Evolutionary conservation across 2,888 invertebrate species (phyloP).

Genomic region (Heliconius erato): DNA sequence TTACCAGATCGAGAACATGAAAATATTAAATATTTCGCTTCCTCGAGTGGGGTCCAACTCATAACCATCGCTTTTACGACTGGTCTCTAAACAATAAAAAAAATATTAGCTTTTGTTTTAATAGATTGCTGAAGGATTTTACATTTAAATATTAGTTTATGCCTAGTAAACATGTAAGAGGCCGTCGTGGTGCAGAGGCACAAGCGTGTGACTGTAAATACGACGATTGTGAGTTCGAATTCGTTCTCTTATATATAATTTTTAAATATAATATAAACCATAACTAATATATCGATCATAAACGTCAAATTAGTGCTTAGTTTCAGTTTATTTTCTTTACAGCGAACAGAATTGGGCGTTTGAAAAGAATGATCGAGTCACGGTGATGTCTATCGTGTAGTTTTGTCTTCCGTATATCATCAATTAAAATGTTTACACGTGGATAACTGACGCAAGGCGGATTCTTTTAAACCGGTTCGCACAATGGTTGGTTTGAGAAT

Average conservation of each 20-base stretch:
- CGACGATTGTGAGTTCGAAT: no score
- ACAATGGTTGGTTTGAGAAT: constrained; percentile 78
- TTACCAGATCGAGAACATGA: no score
- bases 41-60: no score
- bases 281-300: constrained; percentile 28
- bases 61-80: no score
- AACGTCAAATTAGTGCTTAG: constrained; percentile 27
- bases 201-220: no score
- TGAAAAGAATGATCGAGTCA: constrained; percentile 64
- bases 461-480: constrained; percentile 78
- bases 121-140: no score
- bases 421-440: constrained; percentile 85
- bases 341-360: constrained; percentile 56
- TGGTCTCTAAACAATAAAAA: no score
- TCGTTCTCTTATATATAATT: not conserved
- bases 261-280: not conserved
- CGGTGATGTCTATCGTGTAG: constrained; percentile 68
- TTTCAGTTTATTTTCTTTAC: constrained; percentile 43
- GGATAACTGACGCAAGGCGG: constrained; percentile 78
- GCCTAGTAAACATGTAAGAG: no score
- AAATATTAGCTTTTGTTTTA: no score
- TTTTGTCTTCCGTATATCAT: constrained; percentile 82
- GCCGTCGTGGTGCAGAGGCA: no score
- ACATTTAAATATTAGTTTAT: no score
- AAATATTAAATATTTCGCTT: no score